Evolutionary conservation across 2,113 vertebrate species (phyloP), one percentile per base, ranked within the genome.

Genomic region (Mesocricetus auratus): DNA sequence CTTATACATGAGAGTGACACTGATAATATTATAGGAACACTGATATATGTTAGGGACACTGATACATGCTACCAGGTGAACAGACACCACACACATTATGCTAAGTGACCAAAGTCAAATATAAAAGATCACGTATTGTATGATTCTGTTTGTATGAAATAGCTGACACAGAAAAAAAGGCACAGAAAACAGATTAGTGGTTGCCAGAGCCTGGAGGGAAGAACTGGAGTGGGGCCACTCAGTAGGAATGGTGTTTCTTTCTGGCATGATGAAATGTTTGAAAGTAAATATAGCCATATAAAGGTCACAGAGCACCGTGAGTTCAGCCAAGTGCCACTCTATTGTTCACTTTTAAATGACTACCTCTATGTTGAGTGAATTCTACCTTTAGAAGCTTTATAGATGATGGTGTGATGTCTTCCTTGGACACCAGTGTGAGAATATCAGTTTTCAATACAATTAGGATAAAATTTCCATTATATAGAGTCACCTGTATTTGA

Each of bases 301-400:
- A 26, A 66, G 36, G 62, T 60, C 82, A 15, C 5, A 68, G 10
- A 77, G 53, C 8, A 22, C 1, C 62, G 39, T 71, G n/a, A 50
- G 62, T 88, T n/a, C 50, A 42, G 5, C 42, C 45, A 90, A 83
- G 42, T 50, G 64, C 47, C 86, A 88, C 39, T 64, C 64, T 36
- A 36, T 36, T 50, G 15, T 58, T 66, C 68, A 74, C 36, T 86
- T 74, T 64, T 24, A 92, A 85, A 75, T 71, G 47, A 78, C 62
- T 81, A 64, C 71, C 94, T 96, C 93, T 39, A 78, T 64, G 26
- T 79, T 79, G 75, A 13, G 13, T 33, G 45, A 89, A 69, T 64
- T 91, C 83, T 42, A 89, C 68, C 66, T 93, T 82, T 66, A 89
- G 77, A 93, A 82, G 71, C 53, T 50, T 62, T 36, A 42, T 47